A percentile compares a stretch with the other conserved stretches of the same genome.
These are phyloP conservation scores for Anguilla pacifica DNA, from an alignment of 2,797 vertebrate genomes.

Conservation along the genomic window DNA sequence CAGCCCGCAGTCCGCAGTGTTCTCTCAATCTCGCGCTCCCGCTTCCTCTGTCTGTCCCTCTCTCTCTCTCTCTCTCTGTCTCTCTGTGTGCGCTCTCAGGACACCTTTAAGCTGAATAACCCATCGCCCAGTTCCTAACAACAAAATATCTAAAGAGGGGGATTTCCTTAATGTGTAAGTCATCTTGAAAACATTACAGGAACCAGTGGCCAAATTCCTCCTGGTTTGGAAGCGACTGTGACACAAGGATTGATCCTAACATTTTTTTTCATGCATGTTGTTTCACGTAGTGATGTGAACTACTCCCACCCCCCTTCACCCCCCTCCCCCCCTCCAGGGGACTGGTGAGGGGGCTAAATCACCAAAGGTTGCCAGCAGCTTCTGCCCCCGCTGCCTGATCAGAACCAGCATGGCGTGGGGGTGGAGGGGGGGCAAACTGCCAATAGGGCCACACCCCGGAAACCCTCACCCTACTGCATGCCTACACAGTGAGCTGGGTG, in stretches of 20 bases:
- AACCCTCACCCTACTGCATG: conserved; percentile 70
- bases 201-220: conserved; percentile 79
- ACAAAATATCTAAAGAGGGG: conserved; percentile 66
- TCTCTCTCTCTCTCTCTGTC: background rate
- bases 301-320: conserved; percentile 15
- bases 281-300: background rate
- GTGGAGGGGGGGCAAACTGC: conserved; percentile 67
- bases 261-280: conserved; percentile 37
- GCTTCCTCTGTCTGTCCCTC: conserved; percentile 49
- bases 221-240: conserved; percentile 70
- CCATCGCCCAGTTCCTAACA: conserved; percentile 69
- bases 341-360: conserved; percentile 34
- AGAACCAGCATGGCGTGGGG: conserved; percentile 39
- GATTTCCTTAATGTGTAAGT: conserved; percentile 78
- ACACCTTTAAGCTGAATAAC: conserved; percentile 17
- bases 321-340: conserved; percentile 44
- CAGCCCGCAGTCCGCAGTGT: background rate
- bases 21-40: too few relatives aligned
- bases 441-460: conserved; percentile 76
- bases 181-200: conserved; percentile 83
- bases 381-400: conserved; percentile 50
- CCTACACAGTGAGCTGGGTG: conserved; percentile 75
- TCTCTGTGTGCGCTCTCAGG: background rate
- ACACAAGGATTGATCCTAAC: conserved; percentile 37
- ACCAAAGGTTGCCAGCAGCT: conserved; percentile 41